These are phyloP conservation scores for Thumatha senex DNA, from an alignment of 2,888 invertebrate genomes.

Conservation along the genomic window DNA sequence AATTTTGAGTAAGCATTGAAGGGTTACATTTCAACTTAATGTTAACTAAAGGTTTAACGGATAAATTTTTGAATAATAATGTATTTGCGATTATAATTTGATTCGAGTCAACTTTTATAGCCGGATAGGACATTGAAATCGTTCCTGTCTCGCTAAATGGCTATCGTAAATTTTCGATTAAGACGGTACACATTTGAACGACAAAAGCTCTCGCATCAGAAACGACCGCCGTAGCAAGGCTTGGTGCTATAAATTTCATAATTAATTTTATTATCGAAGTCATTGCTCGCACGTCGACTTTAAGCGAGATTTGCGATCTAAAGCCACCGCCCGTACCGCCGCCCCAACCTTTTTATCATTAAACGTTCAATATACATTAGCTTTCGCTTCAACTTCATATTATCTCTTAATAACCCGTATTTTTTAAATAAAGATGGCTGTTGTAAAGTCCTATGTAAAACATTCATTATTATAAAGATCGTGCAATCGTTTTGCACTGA, in stretches of 20 bases:
- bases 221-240: constrained; percentile 47
- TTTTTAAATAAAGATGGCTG: constrained; percentile 38
- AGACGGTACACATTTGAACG: constrained; percentile 63
- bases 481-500: no score
- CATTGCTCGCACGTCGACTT: constrained; percentile 72
- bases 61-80: constrained; percentile 49
- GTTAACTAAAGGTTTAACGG: constrained; percentile 36
- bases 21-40: constrained; percentile 20
- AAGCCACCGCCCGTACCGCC: constrained; percentile 62
- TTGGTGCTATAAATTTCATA: constrained; percentile 68
- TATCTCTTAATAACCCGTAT: constrained; percentile 63
- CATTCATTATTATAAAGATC: no score
- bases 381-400: constrained; percentile 56
- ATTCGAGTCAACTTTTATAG: constrained; percentile 53
- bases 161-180: constrained; percentile 70
- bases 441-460: no score
- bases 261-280: constrained; percentile 75
- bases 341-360: constrained; percentile 64
- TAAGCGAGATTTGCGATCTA: constrained; percentile 71
- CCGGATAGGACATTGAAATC: constrained; percentile 47
- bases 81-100: constrained; percentile 54
- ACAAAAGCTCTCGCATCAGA: constrained; percentile 59
- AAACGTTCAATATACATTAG: constrained; percentile 64
- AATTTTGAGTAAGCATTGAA: neutral
- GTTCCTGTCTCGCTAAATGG: constrained; percentile 51